Evolutionary conservation across 2,888 invertebrate species (phyloP), one percentile per base, ranked within the genome.

Genomic region (Neocrepidodera transversa): DNA sequence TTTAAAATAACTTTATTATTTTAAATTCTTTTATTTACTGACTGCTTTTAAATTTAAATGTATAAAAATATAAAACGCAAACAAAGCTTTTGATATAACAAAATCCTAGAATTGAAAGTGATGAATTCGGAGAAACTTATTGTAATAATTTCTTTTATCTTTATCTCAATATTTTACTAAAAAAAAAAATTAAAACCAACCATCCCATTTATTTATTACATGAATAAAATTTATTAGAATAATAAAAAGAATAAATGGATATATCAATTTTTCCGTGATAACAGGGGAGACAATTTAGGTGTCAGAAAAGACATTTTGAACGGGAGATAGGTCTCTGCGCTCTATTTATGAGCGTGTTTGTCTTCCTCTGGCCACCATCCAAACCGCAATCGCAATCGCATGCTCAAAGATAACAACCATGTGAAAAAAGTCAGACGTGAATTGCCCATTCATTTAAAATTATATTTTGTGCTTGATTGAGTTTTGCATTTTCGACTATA

Each of bases 271-370:
- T 42, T 42, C 20, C 42, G 42, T 20, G 42, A 42, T 42, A 42
- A 42, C 42, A 23, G 42, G 42, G 13, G 32, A 32, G 32, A 32
- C 32, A 20, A 13, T 20, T 42, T 42, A 42, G 67, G 69, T 69
- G 70, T 70, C 66, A 67, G 58, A 67, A 68, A 66, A 66, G 68
- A 67, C 74, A 70, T 71, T 73, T 71, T 68, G 71, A 68, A 68
- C 69, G 71, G 68, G 64, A 72, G 60, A 64, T 72, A 72, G 66
- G 68, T 63, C 66, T 64, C 67, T 71, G 68, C 70, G 69, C 68
- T 71, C 71, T 74, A 74, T 74, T 74, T 74, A 74, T 74, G 73
- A 69, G 65, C 68, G 67, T 75, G 74, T 75, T 75, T 74, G 75
- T 75, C 74, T 74, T 74, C 62, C 64, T 64, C 66, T 75, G 75